Percentiles rank a stretch among this genome's conserved stretches.
Conservation (phyloP, 37 sponge, comb jelly and placozoan species). For the Diacarnus erythraeanus region DNA sequence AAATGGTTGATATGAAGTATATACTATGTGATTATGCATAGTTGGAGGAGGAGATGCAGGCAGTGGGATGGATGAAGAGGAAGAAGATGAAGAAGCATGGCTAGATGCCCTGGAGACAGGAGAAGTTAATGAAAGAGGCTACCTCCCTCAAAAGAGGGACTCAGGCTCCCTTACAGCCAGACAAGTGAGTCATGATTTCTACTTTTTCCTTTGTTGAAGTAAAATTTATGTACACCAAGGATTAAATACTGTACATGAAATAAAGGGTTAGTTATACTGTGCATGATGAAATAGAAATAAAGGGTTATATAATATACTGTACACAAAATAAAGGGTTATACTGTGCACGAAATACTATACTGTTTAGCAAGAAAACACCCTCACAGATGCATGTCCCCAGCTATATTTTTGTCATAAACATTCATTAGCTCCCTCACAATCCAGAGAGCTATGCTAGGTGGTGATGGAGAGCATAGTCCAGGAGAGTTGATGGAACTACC, state of each 20-base stretch:
- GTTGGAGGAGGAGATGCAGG: background rate
- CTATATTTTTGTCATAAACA: too few relatives aligned
- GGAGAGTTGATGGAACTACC: conserved; percentile 51
- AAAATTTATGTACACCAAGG: too few relatives aligned
- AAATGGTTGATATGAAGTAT: background rate
- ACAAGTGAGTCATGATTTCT: conserved; percentile 55
- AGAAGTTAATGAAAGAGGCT: conserved; percentile 71
- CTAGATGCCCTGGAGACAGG: conserved; percentile 76
- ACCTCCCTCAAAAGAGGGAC: conserved; percentile 60
- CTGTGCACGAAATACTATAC: too few relatives aligned
- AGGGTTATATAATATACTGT: too few relatives aligned
- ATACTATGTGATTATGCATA: background rate
- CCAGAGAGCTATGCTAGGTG: conserved; percentile 56
- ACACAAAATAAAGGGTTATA: too few relatives aligned
- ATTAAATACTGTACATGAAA: too few relatives aligned
- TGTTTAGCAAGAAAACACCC: background rate
- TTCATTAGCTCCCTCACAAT: background rate
- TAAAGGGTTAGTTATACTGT: too few relatives aligned
- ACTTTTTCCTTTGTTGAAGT: too few relatives aligned
- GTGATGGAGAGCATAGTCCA: background rate
- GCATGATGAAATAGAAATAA: too few relatives aligned
- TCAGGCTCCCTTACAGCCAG: conserved; percentile 60
- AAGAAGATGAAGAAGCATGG: conserved; percentile 80
- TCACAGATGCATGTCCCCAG: background rate
- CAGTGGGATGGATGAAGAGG: conserved; percentile 6